These are phyloP conservation scores for Melanchra persicariae DNA, from an alignment of 2,888 invertebrate genomes.

Conservation along the genomic window DNA sequence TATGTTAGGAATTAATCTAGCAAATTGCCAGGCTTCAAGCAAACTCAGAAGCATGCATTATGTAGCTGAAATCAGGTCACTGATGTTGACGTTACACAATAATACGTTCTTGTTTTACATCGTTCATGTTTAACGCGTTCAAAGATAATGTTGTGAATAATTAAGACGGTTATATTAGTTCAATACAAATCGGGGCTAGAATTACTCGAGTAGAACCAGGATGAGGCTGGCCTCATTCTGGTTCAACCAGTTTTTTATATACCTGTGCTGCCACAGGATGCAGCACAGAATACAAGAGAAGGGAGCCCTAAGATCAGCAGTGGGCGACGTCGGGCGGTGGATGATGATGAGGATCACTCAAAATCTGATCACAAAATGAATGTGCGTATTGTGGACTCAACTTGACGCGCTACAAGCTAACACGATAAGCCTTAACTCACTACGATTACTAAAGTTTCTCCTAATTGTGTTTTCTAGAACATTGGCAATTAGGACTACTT, in stretches of 20 bases:
- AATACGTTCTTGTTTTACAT: neutral
- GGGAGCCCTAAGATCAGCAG: too few species aligned
- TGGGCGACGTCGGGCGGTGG: too few species aligned
- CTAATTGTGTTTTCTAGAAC: slow-evolving; percentile 44
- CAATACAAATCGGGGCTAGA: neutral
- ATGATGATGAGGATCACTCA: neutral
- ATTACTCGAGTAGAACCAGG: too few species aligned
- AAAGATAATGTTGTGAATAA: neutral
- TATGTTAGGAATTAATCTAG: slow-evolving; percentile 53
- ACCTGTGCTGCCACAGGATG: too few species aligned
- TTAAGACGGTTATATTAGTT: neutral
- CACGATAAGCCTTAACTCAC: slow-evolving; percentile 22
- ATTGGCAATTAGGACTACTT: slow-evolving; percentile 32
- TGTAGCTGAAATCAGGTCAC: slow-evolving; percentile 15
- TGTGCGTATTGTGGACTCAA: neutral
- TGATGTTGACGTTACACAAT: neutral
- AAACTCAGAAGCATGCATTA: slow-evolving; percentile 4
- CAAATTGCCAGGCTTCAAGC: slow-evolving; percentile 23
- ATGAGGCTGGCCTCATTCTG: too few species aligned
- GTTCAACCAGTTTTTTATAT: too few species aligned
- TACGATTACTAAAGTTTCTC: slow-evolving; percentile 33
- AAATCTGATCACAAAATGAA: neutral
- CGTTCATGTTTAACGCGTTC: neutral
- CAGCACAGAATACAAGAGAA: too few species aligned
- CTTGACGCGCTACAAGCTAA: slow-evolving; percentile 8